Conservation (phyloP, 2,888 invertebrate genomes). For the Dynastes tityus region DNA sequence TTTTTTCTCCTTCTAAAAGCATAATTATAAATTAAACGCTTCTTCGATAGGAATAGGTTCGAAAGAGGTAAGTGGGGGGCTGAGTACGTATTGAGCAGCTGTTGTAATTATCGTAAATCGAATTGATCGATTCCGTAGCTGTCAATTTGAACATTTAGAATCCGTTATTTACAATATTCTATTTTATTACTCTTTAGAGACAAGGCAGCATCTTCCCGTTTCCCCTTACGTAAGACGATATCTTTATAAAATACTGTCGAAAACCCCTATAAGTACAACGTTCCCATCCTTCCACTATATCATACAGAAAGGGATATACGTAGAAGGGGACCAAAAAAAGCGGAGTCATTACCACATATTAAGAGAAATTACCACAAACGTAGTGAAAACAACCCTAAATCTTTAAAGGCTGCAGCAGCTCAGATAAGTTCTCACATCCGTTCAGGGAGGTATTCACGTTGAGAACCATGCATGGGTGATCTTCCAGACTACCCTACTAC, state of each 20-base stretch:
- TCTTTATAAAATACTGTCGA: not conserved
- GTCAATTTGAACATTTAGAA: no score
- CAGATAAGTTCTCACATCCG: slow-evolving; percentile 36
- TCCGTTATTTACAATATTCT: no score
- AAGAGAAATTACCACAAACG: slow-evolving; percentile 68
- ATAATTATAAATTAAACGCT: no score
- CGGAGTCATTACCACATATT: slow-evolving; percentile 66
- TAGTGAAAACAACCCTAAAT: slow-evolving; percentile 62
- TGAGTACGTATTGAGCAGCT: no score
- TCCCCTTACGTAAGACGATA: slow-evolving; percentile 14
- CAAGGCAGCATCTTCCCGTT: not conserved
- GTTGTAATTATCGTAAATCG: no score
- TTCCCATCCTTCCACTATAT: slow-evolving; percentile 21
- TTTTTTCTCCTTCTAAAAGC: no score
- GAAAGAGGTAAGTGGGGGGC: no score
- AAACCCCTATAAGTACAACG: not conserved
- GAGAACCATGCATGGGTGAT: slow-evolving; percentile 30
- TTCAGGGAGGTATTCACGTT: not conserved
- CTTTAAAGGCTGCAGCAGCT: slow-evolving; percentile 55
- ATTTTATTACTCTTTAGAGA: no score
- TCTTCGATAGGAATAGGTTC: no score
- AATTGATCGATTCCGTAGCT: no score
- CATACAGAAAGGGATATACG: not conserved
- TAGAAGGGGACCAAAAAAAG: slow-evolving; percentile 5
- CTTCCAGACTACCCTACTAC: not conserved